Conservation (phyloP, 1,140 invertebrate genomes). For the Palaemon carinicauda region DNA sequence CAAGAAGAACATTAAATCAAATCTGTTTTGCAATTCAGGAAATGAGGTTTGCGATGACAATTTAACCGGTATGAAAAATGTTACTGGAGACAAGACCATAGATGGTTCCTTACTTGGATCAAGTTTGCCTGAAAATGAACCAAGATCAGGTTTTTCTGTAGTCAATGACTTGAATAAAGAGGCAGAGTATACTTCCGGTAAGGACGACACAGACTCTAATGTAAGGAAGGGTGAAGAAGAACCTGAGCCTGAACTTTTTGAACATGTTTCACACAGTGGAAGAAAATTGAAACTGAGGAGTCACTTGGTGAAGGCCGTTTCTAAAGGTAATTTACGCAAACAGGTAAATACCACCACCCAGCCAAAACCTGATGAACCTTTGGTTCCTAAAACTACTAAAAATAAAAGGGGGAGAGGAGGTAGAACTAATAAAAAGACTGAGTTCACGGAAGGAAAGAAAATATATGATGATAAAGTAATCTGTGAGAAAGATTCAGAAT, state of each 20-base stretch:
- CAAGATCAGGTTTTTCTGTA: no score
- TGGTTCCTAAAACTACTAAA: no score
- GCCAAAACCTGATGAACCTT: no score
- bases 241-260: neutral
- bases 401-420: neutral
- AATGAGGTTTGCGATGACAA: no score
- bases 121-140: no score
- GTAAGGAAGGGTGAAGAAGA: neutral
- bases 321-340: constrained; percentile 1
- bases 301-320: constrained; percentile 32
- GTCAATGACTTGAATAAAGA: neutral
- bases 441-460: no score
- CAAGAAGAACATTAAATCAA: neutral
- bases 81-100: no score
- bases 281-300: constrained; percentile 33
- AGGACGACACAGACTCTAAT: neutral
- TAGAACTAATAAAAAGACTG: neutral
- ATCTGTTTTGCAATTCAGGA: neutral
- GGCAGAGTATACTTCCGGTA: neutral
- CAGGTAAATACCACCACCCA: neutral
- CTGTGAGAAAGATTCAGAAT: no score
- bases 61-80: no score
- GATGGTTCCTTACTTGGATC: no score
- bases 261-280: constrained; percentile 38
- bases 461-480: no score